Evolutionary conservation across 2,113 vertebrate species (phyloP).

Genomic region (Piaya cayana): DNA sequence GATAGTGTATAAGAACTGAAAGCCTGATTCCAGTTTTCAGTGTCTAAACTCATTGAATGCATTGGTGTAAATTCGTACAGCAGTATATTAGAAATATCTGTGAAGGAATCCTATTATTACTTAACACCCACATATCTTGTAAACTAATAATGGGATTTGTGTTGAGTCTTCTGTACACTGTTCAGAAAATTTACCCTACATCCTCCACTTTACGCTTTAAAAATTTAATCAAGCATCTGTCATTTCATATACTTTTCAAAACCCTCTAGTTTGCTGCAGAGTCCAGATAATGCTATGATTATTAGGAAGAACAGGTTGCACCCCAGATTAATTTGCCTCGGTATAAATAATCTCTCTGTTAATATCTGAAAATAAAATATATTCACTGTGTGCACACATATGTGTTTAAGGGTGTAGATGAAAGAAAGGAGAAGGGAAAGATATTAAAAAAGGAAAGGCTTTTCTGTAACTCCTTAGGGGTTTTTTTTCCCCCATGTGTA

Average conservation of each 20-base stretch:
- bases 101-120: conserved; percentile 27
- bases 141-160: conserved; percentile 48
- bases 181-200: conserved; percentile 25
- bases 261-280: background rate
- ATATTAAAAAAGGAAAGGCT: accelerated
- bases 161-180: conserved; percentile 14
- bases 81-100: conserved; percentile 12
- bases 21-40: background rate
- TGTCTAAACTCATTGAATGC: background rate
- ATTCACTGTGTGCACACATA: accelerated
- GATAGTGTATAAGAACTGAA: background rate
- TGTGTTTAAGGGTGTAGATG: background rate
- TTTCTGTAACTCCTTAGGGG: accelerated
- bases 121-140: conserved; percentile 35
- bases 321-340: background rate
- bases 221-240: conserved; percentile 45
- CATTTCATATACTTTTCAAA: conserved; percentile 18
- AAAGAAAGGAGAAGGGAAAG: background rate
- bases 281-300: background rate
- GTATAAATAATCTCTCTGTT: background rate
- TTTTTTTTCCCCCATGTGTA: background rate
- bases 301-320: background rate
- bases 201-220: conserved; percentile 49
- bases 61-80: conserved; percentile 35
- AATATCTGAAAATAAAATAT: background rate